Conservation (phyloP, 2,797 vertebrate species). For the Petrocephalus schoutedeni region DNA sequence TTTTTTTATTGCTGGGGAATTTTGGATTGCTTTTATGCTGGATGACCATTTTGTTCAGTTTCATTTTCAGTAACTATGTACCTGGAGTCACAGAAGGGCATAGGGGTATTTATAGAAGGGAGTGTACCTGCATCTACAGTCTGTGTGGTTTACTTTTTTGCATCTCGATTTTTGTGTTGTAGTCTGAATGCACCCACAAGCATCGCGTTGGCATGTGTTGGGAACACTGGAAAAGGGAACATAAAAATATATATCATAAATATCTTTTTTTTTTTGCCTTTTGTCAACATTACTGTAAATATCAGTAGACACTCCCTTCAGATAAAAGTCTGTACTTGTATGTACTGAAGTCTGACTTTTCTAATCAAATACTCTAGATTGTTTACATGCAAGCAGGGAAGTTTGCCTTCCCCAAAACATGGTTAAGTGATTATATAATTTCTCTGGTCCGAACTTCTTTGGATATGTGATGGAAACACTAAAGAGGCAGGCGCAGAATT, state of each 20-base stretch:
- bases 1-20: not conserved
- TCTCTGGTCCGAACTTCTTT: not conserved
- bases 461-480: not conserved
- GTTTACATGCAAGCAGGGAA: not conserved
- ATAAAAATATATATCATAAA: not conserved
- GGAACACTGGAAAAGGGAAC: constrained; percentile 21
- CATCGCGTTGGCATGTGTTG: not conserved
- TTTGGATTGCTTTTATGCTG: not conserved
- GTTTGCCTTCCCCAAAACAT: not conserved
- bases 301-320: not conserved
- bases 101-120: not conserved
- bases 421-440: not conserved
- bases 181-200: not conserved
- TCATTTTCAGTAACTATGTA: not conserved
- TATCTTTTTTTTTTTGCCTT: not conserved
- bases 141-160: not conserved
- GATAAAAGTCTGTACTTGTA: constrained; percentile 4
- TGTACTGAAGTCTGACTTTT: not conserved
- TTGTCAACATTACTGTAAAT: constrained; percentile 13
- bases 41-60: not conserved
- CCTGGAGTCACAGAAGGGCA: not conserved
- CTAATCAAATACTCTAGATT: constrained; percentile 7
- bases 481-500: not conserved
- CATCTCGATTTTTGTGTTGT: not conserved
- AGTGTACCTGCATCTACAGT: not conserved